Conservation (phyloP, 2,888 invertebrate species). For the Xestia ashworthii region DNA sequence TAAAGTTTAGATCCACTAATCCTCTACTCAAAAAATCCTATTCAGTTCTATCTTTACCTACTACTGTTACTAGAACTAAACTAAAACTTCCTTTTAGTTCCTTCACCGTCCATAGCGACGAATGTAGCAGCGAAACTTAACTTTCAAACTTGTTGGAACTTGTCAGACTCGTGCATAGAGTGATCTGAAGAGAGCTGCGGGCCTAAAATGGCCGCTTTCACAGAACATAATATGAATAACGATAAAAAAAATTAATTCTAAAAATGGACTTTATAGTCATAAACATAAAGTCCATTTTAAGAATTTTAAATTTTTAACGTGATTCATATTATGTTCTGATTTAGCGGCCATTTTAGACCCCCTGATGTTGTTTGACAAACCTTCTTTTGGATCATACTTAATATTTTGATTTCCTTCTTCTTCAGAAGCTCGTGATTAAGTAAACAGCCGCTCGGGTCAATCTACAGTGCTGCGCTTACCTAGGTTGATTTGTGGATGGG, state of each 20-base stretch:
- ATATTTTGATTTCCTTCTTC: neutral
- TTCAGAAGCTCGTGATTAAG: neutral
- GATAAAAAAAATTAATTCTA: too few relatives aligned
- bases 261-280: too few relatives aligned
- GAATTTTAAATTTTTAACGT: too few relatives aligned
- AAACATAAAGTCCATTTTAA: too few relatives aligned
- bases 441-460: neutral
- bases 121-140: conserved; percentile 30
- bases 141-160: conserved; percentile 39
- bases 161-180: conserved; percentile 21
- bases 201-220: too few relatives aligned
- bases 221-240: too few relatives aligned
- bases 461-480: neutral
- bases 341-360: too few relatives aligned
- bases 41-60: neutral
- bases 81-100: conserved; percentile 20
- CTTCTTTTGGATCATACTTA: neutral
- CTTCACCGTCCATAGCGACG: neutral
- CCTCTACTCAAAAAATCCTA: neutral
- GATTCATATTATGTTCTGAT: too few relatives aligned
- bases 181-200: conserved; percentile 10
- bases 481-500: neutral
- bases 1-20: neutral
- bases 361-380: conserved; percentile 17
- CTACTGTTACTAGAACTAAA: neutral